Percentiles rank a stretch among this genome's conserved stretches.
phyloP scores from a whole-genome alignment of 2,797 vertebrate genomes.

The Tamandua tetradactyla region DNA sequence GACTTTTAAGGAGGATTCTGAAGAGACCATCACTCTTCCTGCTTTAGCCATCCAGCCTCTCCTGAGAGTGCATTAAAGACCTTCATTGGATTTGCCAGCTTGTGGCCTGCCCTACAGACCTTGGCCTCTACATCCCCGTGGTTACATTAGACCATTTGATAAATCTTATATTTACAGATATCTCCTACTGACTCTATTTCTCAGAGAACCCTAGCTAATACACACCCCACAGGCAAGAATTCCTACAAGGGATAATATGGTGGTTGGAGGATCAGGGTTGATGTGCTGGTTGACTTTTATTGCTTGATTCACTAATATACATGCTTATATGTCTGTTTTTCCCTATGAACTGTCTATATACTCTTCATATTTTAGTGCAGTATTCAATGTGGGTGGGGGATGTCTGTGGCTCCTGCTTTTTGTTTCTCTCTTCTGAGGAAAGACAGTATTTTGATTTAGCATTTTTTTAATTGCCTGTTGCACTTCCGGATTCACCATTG shows the following conservation, averaged over 20 bases:
- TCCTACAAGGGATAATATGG: background rate
- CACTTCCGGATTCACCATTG: background rate
- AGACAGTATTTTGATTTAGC: background rate
- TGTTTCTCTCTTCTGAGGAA: background rate
- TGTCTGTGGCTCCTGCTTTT: background rate
- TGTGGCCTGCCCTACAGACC: too few species aligned
- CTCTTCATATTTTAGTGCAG: background rate
- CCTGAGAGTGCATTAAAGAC: too few species aligned
- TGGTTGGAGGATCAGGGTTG: background rate
- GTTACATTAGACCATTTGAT: too few species aligned
- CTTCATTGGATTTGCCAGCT: too few species aligned
- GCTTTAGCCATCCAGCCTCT: too few species aligned
- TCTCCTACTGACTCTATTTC: too few species aligned
- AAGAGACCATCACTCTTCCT: too few species aligned
- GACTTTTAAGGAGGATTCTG: too few species aligned
- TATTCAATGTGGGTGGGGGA: background rate
- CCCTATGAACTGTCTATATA: background rate
- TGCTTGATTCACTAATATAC: background rate
- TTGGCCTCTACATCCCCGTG: too few species aligned
- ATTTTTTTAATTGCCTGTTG: background rate
- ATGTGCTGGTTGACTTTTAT: background rate
- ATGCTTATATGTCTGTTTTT: background rate
- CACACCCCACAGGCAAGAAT: background rate
- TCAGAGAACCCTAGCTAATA: too few species aligned
- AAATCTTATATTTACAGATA: too few species aligned